Percentiles rank a stretch among this genome's conserved stretches.
These are phyloP conservation scores for Falco punctatus DNA, from an alignment of 2,113 vertebrate species.

Conservation along the genomic window DNA sequence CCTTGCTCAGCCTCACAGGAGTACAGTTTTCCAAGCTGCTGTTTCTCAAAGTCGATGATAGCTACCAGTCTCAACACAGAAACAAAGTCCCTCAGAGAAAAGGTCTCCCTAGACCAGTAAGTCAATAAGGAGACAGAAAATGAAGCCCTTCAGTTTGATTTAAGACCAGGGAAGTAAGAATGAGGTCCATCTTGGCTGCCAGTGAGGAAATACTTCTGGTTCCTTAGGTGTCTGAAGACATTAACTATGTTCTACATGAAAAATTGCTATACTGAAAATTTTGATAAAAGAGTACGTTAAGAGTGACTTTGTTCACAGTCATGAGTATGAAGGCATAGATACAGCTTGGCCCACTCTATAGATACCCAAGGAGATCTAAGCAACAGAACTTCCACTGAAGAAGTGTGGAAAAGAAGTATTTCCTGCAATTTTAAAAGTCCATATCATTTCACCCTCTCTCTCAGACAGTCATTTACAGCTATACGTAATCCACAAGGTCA, in stretches of 20 bases:
- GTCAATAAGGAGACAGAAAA: background rate
- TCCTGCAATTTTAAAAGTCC: background rate
- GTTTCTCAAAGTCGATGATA: background rate
- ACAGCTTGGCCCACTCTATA: background rate
- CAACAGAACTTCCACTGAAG: background rate
- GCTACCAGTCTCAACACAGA: background rate
- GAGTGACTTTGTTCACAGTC: background rate
- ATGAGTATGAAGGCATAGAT: background rate
- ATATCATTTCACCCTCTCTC: background rate
- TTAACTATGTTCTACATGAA: background rate
- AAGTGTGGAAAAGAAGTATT: background rate
- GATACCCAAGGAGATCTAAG: background rate
- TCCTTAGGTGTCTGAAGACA: background rate
- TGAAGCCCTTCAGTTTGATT: background rate
- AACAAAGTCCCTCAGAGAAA: background rate
- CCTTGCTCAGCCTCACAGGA: background rate
- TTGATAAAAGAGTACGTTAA: background rate
- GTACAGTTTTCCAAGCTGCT: background rate
- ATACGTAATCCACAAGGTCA: background rate
- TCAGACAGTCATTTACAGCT: background rate
- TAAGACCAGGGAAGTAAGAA: background rate
- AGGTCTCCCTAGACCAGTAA: background rate
- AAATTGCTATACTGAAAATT: background rate
- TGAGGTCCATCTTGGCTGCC: background rate
- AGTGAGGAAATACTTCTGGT: background rate